phyloP scores from a whole-genome alignment of 2,113 vertebrate species.

The Lepus timidus region DNA sequence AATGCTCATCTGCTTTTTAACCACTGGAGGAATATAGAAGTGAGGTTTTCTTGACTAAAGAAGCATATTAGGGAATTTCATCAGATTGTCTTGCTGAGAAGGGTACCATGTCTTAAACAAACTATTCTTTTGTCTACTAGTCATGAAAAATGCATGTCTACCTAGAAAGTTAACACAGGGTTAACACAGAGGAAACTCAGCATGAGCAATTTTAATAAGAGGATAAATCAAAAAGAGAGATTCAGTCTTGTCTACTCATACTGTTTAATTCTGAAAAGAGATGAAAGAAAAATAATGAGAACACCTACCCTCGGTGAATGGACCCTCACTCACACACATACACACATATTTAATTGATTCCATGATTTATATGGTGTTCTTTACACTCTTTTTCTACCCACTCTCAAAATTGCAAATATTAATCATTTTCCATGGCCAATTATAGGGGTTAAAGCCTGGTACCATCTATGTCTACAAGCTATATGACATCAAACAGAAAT shows the following conservation, averaged over 20 bases:
- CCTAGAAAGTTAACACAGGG: neutral
- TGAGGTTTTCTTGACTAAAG: neutral
- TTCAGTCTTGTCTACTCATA: conserved; percentile 72
- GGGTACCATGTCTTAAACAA: neutral
- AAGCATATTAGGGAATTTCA: neutral
- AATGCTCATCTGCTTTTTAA: neutral
- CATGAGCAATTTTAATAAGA: conserved; percentile 44
- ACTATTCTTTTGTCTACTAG: neutral
- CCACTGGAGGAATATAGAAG: neutral
- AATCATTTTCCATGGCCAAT: conserved; percentile 88
- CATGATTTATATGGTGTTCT: conserved; percentile 87
- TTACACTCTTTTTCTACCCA: conserved; percentile 83
- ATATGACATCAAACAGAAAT: conserved; percentile 74
- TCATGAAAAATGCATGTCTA: neutral
- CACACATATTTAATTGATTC: conserved; percentile 88
- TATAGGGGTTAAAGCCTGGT: conserved; percentile 84
- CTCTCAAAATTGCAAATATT: conserved; percentile 89
- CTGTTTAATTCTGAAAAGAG: conserved; percentile 78
- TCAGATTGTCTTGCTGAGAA: neutral
- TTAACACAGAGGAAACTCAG: conserved; percentile 47
- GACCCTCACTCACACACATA: conserved; percentile 49
- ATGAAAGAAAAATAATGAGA: conserved; percentile 74
- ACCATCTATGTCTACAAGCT: conserved; percentile 78
- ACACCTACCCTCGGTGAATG: conserved; percentile 82
- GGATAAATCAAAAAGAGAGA: conserved; percentile 46